Percentiles rank a stretch among this genome's conserved stretches.
Conservation (phyloP, 2,797 vertebrate species). For the Cossypha dichroa region DNA sequence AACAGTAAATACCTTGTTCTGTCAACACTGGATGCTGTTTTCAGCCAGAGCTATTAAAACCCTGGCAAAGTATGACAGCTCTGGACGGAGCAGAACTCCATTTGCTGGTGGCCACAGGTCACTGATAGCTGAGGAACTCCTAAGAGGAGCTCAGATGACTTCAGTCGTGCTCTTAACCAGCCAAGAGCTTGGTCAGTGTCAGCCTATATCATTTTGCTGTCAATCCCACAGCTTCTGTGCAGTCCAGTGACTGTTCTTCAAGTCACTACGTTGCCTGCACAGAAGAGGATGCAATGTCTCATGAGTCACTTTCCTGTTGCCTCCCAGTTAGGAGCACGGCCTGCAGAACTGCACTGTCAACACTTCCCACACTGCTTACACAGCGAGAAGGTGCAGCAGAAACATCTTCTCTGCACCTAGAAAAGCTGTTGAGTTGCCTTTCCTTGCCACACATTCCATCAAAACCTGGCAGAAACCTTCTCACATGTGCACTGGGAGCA, state of each 20-base stretch:
- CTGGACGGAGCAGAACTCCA: neutral
- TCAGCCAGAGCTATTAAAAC: neutral
- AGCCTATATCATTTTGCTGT: neutral
- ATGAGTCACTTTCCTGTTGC: constrained; percentile 21
- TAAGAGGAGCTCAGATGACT: neutral
- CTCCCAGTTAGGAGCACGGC: neutral
- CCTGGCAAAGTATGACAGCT: neutral
- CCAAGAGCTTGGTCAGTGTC: neutral
- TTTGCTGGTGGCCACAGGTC: neutral
- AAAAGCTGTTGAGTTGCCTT: neutral
- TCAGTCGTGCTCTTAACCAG: neutral
- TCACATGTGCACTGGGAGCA: neutral
- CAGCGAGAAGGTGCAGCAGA: rapidly evolving
- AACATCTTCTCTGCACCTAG: neutral
- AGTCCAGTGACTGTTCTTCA: neutral
- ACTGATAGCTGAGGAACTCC: neutral
- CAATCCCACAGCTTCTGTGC: neutral
- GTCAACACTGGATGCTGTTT: neutral
- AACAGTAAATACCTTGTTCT: constrained; percentile 3
- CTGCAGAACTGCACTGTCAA: neutral
- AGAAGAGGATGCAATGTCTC: neutral
- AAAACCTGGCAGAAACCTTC: neutral
- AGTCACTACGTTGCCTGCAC: neutral
- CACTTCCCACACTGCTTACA: neutral
- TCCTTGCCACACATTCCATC: neutral